Base-by-base conservation (phyloP, 2,888 invertebrate species). In the Steinernema scapterisci region DNA sequence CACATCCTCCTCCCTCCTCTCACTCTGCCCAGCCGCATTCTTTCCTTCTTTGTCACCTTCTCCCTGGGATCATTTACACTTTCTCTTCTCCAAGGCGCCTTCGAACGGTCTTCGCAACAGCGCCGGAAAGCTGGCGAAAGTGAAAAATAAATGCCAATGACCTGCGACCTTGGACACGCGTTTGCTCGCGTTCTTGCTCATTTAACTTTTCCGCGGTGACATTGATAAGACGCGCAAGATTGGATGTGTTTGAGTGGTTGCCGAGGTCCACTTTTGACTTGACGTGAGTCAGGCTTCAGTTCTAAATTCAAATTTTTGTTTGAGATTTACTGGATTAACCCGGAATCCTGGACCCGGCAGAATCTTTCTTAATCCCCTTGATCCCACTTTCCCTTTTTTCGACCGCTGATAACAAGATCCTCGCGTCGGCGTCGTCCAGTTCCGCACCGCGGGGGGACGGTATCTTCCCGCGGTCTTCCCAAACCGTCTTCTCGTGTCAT, bases 91-190 rank as follows among this genome's bases (percentile, higher is more conserved):
- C 5, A 38, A 38, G 48, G 48, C 48, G 48, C 48, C 48, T 16
- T 48, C 48, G 38, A 38, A 38, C 38, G 38, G 38, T 48, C 48
- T 48, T 19, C 48, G 48, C 48, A n/a, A 16, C n/a, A n/a, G 48
- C 5, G n/a, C 19, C 13, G 16, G 13, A 48, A 19, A 48, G 48
- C 5, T 19, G 48, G 16, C 48, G 63, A 63, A 63, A 63, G 63
- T 27, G 63, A 63, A 63, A 31, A 63, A 63, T 63, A 63, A 63
- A 38, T 63, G 63, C 63, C 63, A 63, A 63, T 63, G 63, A 63
- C 63, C 63, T 25, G 27, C 31, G 63, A 63, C 63, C 63, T 63
- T 63, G 63, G 63, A 16, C 16, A 27, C 31, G 63, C 25, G 16
- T 11, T 19, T 25, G 19, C 25, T 27, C 63, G 38, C 63, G 21